Conservation (phyloP, 2,797 vertebrate species). For the Amazona finschi region DNA sequence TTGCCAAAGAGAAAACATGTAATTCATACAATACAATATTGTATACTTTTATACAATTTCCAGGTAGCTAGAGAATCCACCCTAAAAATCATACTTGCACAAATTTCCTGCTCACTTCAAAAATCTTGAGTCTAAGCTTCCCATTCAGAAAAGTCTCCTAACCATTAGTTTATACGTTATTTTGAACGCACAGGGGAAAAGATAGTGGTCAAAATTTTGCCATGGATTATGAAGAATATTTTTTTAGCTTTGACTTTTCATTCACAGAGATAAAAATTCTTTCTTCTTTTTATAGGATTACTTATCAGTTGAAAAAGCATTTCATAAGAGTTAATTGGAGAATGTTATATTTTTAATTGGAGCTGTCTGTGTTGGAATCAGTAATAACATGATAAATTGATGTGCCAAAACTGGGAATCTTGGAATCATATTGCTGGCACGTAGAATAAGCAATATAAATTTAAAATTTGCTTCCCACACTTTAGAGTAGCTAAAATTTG, state of each 20-base stretch:
- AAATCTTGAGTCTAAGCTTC: neutral
- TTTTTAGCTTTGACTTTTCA: neutral
- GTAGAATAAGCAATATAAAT: neutral
- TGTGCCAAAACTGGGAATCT: neutral
- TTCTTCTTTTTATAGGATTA: neutral
- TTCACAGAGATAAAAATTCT: neutral
- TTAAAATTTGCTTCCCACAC: neutral
- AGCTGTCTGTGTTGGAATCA: neutral
- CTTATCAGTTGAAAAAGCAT: neutral
- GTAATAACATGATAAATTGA: neutral
- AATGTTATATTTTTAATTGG: neutral
- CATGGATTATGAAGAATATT: neutral
- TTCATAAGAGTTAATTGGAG: neutral
- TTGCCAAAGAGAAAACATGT: neutral
- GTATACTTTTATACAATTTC: neutral
- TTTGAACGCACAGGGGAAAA: neutral
- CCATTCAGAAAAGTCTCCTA: neutral
- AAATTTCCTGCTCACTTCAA: neutral
- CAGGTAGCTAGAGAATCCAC: neutral
- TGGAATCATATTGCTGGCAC: neutral
- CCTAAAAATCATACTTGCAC: neutral
- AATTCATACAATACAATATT: neutral
- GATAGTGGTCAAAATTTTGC: neutral
- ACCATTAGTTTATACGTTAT: neutral
- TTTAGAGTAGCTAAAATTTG: neutral